Conservation (phyloP, 2,797 vertebrate genomes). For the Sciaenops ocellatus region DNA sequence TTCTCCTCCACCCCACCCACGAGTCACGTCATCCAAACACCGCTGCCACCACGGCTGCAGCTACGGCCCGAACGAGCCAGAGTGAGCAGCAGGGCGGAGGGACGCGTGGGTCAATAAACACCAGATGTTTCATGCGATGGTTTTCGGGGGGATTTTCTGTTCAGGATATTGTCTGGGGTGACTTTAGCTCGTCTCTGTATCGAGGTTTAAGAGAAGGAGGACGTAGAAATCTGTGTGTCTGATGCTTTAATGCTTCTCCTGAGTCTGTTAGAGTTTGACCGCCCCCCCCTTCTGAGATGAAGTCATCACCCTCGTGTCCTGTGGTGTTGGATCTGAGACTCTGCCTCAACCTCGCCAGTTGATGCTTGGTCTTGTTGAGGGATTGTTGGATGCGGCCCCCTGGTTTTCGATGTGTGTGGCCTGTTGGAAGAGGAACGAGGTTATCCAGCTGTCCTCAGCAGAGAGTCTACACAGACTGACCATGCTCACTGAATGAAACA, state of each 20-base stretch:
- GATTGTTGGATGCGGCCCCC: conserved; percentile 25
- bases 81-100: conserved; percentile 44
- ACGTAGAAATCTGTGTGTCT: conserved; percentile 13
- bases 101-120: conserved; percentile 71
- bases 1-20: conserved; percentile 69
- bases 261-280: conserved; percentile 2
- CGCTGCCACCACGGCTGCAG: conserved; percentile 54
- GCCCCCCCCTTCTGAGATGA: conserved; percentile 15
- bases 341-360: conserved; percentile 6
- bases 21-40: conserved; percentile 59
- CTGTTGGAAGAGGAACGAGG: conserved; percentile 26
- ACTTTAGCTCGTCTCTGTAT: conserved; percentile 46
- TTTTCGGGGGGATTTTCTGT: conserved; percentile 51
- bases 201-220: conserved; percentile 10
- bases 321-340: conserved; percentile 22
- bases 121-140: conserved; percentile 76
- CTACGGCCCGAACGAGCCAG: conserved; percentile 26
- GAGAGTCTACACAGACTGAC: conserved; percentile 23
- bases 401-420: conserved; percentile 62
- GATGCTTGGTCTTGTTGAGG: conserved; percentile 20
- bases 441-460: conserved; percentile 49
- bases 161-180: conserved; percentile 31
- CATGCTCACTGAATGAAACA: conserved; percentile 45
- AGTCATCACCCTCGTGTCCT: conserved; percentile 14
- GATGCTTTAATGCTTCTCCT: conserved; percentile 19